Evolutionary conservation across 2,113 vertebrate genomes (phyloP), one percentile per base, ranked within the genome.

Genomic region (Ailuropoda melanoleuca): DNA sequence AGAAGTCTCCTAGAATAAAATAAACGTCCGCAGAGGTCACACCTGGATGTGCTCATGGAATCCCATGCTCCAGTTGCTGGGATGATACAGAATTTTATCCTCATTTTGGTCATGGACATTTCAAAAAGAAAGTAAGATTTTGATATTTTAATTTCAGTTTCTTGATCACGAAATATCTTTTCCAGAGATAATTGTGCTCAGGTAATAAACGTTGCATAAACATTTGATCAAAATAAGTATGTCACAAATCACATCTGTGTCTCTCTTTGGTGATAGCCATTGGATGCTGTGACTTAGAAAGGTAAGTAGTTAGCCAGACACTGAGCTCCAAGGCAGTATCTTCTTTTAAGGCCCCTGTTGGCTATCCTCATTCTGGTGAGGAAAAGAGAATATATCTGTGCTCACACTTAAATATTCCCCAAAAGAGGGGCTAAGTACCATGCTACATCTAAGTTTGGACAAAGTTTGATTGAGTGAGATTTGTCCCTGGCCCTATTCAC

Each of bases 281-380:
- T 70, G 4, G 37, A 81, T 62, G 92, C 72, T 64, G 2, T 58
- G 50, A 91, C 37, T 53, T 62, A 77, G 55, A 74, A 91, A 97
- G 72, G 3, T 43, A 23, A 62, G 1, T n/a, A 37, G 10, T 39
- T 39, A 31, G 17, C 31, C 90, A 89, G 23, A 60, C 31, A 46
- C 14, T 82, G 55, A 72, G 29, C 29, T 83, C 80, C 53, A 74
- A 43, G 29, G 12, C 50, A 8, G 7, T 15, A 19, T 6, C 80
- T 56, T 55, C 58, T 23, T 75, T 53, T 37, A 50, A 77, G 50
- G 1, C 18, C 21, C 70, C 11, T 15, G 9, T 15, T 86, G 68
- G 29, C 13, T 24, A 84, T 84, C 66, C 34, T 83, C n/a, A 46
- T 24, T 58, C 2, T 87, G 29, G 3, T 18, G 6, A 37, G 46